Evolutionary conservation across 2,888 invertebrate genomes (phyloP), one percentile per base, ranked within the genome.

Genomic region (Epinotia nisella): DNA sequence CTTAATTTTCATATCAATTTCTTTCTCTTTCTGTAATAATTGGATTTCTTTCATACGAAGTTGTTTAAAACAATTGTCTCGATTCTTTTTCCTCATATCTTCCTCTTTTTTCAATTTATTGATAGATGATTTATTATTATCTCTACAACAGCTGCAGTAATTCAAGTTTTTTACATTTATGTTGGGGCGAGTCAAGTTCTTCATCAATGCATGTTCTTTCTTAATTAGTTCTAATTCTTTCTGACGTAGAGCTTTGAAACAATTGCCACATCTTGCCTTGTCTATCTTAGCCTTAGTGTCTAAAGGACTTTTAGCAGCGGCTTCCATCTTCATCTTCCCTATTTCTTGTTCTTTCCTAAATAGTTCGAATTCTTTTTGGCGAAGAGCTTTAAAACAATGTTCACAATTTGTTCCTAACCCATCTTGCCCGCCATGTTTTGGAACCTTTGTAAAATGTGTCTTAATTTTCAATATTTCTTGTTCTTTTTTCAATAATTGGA

Each of bases 391-490:
- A 10, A 66, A 66, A 2, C 66, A 66, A 11, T 66, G 66, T 21
- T 66, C 66, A 56, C 66, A 66, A 21, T 66, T 66, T n/a, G 66
- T 41, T 24, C 66, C 66, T 5, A 66, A 39, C n/a, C 66, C 66
- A 41, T 24, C 24, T 66, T 66, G 39, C 11, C 10, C 41, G 24
- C 41, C 56, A 2, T n/a, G 17, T 21, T 66, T 66, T 1, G 39
- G 39, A n/a, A 56, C 21, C 4, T 55, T 66, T 41, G 66, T 66
- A 17, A 66, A 66, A 41, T 66, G 66, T 11, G 66, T 66, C 55
- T 66, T 66, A n/a, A 66, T 66, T 41, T 66, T 66, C 39, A 66
- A 66, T 41, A 66, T 66, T 56, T 66, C 66, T 66, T 66, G 66
- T 53, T 66, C 66, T 66, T 66, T 66, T 11, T 56, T 66, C 21